Evolutionary conservation across 2,113 vertebrate species (phyloP).

Genomic region (Brachypodius melanocephalos): DNA sequence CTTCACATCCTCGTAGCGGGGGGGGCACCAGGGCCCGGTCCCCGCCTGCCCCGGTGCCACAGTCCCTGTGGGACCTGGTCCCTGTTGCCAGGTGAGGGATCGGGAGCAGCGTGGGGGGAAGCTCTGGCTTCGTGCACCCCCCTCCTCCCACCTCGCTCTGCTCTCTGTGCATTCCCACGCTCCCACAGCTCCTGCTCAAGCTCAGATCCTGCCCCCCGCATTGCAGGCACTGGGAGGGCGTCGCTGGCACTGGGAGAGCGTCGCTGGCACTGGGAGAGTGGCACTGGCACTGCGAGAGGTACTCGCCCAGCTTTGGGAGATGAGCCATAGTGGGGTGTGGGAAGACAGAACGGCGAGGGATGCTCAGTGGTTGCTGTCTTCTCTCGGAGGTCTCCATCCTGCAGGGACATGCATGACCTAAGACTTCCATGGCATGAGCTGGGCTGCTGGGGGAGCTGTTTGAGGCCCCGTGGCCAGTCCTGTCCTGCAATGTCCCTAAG

Average conservation of each 20-base stretch:
- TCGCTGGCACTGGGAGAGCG: neutral
- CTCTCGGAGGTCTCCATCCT: neutral
- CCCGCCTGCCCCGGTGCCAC: fast-evolving
- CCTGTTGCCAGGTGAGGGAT: neutral
- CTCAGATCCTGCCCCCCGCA: neutral
- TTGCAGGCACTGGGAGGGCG: neutral
- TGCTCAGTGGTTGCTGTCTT: neutral
- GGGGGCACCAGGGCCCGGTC: neutral
- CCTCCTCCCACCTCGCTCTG: neutral
- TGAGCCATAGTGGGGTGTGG: neutral
- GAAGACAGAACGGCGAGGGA: neutral
- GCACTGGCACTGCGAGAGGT: neutral
- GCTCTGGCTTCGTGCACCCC: neutral
- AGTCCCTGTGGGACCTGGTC: fast-evolving
- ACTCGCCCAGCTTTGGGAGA: neutral
- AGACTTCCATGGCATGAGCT: neutral
- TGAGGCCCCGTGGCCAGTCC: fast-evolving
- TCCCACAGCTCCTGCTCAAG: neutral
- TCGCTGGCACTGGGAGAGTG: neutral
- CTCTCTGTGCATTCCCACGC: neutral
- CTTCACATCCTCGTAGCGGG: neutral
- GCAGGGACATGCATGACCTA: neutral
- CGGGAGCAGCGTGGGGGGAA: neutral
- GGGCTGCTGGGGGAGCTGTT: neutral
- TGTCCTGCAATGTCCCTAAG: neutral